These are phyloP conservation scores for Alentia gelatinosa DNA, from an alignment of 2,888 invertebrate species.

Conservation along the genomic window DNA sequence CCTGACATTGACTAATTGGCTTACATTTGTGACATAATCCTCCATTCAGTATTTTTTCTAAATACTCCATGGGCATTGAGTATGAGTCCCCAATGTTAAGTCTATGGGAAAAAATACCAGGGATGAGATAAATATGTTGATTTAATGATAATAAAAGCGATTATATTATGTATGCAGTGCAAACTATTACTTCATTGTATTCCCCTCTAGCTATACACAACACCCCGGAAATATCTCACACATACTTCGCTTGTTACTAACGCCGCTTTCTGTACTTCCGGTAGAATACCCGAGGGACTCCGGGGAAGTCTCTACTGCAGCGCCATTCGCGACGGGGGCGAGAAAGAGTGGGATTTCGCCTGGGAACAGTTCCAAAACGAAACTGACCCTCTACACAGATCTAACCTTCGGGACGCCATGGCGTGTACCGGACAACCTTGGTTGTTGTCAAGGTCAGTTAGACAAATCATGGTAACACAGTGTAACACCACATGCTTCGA, in stretches of 20 bases:
- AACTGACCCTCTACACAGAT: constrained; percentile 22
- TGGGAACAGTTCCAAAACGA: background rate
- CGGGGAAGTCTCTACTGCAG: constrained; percentile 2
- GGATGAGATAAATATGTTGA: too few relatives aligned
- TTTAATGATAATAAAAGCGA: too few relatives aligned
- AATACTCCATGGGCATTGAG: too few relatives aligned
- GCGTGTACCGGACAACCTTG: background rate
- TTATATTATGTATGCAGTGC: background rate
- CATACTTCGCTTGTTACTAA: background rate
- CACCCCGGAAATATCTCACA: background rate
- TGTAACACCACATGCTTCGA: too few relatives aligned
- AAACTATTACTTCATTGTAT: background rate
- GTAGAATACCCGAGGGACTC: background rate
- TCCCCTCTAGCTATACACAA: background rate
- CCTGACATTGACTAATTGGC: too few relatives aligned
- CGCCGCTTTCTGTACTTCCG: background rate
- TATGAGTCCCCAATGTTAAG: too few relatives aligned
- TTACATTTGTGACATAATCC: too few relatives aligned
- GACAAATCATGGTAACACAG: too few relatives aligned
- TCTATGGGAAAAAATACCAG: too few relatives aligned
- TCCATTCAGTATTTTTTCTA: too few relatives aligned
- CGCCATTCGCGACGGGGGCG: constrained; percentile 4
- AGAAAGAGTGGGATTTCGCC: constrained; percentile 24
- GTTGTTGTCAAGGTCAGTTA: background rate
- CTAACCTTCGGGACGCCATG: constrained; percentile 12